Percentiles rank a stretch among this genome's conserved stretches.
phyloP scores from a whole-genome alignment of 2,888 invertebrate genomes.

The Gymnoscelis rufifasciata region DNA sequence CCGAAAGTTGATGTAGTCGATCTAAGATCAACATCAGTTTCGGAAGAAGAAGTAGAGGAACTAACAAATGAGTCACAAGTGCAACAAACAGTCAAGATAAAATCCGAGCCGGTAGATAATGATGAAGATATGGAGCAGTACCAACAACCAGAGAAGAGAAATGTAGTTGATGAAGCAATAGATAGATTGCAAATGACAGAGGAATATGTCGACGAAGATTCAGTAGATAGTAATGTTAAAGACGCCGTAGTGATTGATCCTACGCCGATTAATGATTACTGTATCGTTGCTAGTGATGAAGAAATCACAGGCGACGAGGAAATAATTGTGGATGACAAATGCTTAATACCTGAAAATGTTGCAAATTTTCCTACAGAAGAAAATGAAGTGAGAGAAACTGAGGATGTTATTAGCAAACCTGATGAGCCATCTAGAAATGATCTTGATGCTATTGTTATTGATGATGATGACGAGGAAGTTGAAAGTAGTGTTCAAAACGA shows the following conservation, averaged over 20 bases:
- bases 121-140: conserved; percentile 13
- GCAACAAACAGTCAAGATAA: conserved; percentile 24
- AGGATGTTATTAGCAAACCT: too few relatives aligned
- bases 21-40: conserved; percentile 36
- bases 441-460: conserved; percentile 17
- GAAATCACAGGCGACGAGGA: neutral
- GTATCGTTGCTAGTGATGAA: neutral
- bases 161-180: conserved; percentile 21
- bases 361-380: too few relatives aligned
- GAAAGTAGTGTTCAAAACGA: neutral
- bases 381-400: too few relatives aligned
- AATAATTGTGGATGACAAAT: neutral
- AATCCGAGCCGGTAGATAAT: conserved; percentile 31
- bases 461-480: conserved; percentile 22
- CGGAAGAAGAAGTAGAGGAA: conserved; percentile 32
- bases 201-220: conserved; percentile 9
- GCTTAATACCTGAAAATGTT: neutral
- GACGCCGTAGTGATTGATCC: conserved; percentile 6
- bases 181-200: conserved; percentile 20
- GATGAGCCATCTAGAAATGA: too few relatives aligned
- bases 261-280: too few relatives aligned
- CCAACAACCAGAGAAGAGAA: conserved; percentile 12
- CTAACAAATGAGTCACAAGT: neutral
- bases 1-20: conserved; percentile 57
- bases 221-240: neutral